Percentiles rank a stretch among this genome's conserved stretches.
Conservation (phyloP, 2,888 invertebrate genomes). For the Urechis unicinctus region DNA sequence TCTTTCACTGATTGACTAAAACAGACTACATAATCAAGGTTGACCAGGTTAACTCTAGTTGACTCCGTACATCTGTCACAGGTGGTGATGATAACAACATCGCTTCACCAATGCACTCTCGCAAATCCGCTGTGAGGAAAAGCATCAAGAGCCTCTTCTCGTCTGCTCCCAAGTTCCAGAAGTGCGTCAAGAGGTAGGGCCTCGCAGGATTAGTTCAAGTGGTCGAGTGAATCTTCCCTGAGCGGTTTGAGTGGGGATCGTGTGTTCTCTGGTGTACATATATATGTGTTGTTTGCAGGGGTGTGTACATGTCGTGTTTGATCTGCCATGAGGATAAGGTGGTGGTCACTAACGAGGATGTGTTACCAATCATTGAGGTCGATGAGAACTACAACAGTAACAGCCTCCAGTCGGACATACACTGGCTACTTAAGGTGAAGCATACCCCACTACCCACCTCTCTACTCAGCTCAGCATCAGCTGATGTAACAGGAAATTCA, state of each 20-base stretch:
- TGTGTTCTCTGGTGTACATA: not conserved
- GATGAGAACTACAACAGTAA: conserved; percentile 89
- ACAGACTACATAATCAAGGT: too few species aligned
- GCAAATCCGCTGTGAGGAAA: conserved; percentile 65
- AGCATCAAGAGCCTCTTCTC: conserved; percentile 87
- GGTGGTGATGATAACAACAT: not conserved
- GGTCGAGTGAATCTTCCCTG: too few species aligned
- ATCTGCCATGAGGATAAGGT: conserved; percentile 93
- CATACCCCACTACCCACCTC: too few species aligned
- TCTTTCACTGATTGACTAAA: too few species aligned
- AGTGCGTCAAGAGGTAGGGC: conserved; percentile 71
- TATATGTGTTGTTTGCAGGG: conserved; percentile 59
- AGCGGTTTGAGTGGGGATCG: too few species aligned
- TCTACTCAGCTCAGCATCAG: too few species aligned
- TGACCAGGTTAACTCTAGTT: too few species aligned
- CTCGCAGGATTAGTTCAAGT: too few species aligned
- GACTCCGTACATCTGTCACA: too few species aligned
- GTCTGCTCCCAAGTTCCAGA: conserved; percentile 93
- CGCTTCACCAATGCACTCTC: conserved; percentile 61
- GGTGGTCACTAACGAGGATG: conserved; percentile 93
- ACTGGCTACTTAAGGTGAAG: conserved; percentile 95
- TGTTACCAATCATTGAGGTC: conserved; percentile 91
- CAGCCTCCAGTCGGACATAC: conserved; percentile 78
- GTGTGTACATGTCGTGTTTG: conserved; percentile 87
- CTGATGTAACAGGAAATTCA: too few species aligned